These are phyloP conservation scores for Chiroxiphia lanceolata DNA, from an alignment of 2,797 vertebrate species.

Conservation along the genomic window DNA sequence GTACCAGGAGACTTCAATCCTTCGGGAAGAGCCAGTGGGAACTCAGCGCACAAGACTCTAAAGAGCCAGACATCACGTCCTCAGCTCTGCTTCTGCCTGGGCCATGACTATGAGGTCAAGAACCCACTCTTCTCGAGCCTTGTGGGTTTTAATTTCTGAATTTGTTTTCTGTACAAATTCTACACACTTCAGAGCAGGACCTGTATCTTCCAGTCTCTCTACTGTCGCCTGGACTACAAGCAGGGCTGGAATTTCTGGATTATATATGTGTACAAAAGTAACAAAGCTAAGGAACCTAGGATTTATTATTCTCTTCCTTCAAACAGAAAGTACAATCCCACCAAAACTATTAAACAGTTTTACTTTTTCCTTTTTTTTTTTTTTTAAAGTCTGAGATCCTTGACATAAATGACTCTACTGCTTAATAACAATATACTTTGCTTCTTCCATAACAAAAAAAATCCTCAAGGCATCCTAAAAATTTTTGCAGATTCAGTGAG, in stretches of 20 bases:
- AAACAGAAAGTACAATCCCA: neutral
- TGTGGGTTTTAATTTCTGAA: neutral
- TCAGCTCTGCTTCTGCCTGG: neutral
- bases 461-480: neutral
- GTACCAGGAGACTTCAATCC: neutral
- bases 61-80: neutral
- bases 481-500: neutral
- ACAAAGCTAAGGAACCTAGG: neutral
- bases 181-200: neutral
- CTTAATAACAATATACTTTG: neutral
- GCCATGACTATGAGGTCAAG: neutral
- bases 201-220: neutral
- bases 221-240: neutral
- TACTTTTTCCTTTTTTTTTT: neutral
- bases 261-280: neutral
- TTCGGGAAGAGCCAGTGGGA: neutral
- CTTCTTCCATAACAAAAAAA: neutral
- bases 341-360: neutral
- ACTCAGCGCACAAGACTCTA: accelerated
- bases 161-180: neutral
- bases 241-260: neutral
- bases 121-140: neutral
- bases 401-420: neutral
- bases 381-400: neutral
- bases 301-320: neutral